Evolutionary conservation across 1,140 invertebrate species (phyloP).

Genomic region (Lordiphosa mommai): DNA sequence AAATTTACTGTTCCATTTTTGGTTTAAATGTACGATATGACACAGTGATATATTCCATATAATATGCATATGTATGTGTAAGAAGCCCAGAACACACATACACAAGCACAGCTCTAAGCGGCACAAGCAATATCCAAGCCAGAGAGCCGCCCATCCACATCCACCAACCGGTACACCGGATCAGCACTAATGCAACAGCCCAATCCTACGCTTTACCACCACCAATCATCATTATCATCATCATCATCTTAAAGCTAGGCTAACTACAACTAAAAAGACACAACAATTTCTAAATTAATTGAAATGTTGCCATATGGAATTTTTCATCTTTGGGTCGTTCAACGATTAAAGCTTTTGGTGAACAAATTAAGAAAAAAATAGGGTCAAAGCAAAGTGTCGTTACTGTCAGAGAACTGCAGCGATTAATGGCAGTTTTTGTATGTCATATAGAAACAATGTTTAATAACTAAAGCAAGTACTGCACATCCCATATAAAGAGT

Average conservation of each 20-base stretch:
- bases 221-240: slow-evolving; percentile 25
- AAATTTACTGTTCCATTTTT: slow-evolving; percentile 45
- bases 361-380: slow-evolving; percentile 19
- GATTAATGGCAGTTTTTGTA: no score
- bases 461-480: no score
- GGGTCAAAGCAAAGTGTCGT: background rate
- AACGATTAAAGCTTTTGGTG: slow-evolving; percentile 68
- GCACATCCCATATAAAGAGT: no score
- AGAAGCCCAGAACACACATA: slow-evolving; percentile 29
- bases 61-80: slow-evolving; percentile 41
- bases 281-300: slow-evolving; percentile 65
- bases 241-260: slow-evolving; percentile 49
- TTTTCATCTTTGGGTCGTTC: slow-evolving; percentile 45
- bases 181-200: slow-evolving; percentile 1
- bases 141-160: slow-evolving; percentile 14
- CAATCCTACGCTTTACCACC: slow-evolving; percentile 5
- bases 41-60: slow-evolving; percentile 74
- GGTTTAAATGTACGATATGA: slow-evolving; percentile 77
- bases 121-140: slow-evolving; percentile 16
- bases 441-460: no score
- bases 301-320: slow-evolving; percentile 24
- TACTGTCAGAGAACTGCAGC: no score
- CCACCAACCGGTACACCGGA: background rate
- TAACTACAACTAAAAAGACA: slow-evolving; percentile 68
- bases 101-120: slow-evolving; percentile 27